These are phyloP conservation scores for Oncorhynchus kisutch DNA, from an alignment of 2,113 vertebrate genomes.

Conservation along the genomic window DNA sequence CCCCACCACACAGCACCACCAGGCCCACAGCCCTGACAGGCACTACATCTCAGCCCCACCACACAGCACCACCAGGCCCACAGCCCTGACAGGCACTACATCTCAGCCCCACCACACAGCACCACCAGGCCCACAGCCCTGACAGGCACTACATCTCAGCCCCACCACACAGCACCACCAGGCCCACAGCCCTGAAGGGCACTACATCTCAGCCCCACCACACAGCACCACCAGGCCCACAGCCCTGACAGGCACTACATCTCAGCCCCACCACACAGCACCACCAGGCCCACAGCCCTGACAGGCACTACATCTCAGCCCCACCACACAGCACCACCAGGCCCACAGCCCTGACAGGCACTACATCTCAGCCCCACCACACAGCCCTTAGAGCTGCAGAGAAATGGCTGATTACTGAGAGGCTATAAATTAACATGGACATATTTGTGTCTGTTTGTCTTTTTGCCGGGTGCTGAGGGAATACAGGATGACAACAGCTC, in stretches of 20 bases:
- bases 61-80: slow-evolving; percentile 18
- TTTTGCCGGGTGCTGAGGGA: slow-evolving; percentile 6
- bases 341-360: neutral
- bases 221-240: slow-evolving; percentile 14
- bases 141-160: too few relatives aligned
- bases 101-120: slow-evolving; percentile 5
- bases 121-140: slow-evolving; percentile 6
- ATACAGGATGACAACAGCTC: neutral
- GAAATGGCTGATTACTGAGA: slow-evolving; percentile 15
- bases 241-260: neutral
- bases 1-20: slow-evolving; percentile 16
- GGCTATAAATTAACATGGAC: slow-evolving; percentile 26
- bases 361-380: neutral
- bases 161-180: slow-evolving; percentile 21
- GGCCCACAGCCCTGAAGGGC: neutral
- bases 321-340: slow-evolving; percentile 21
- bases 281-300: slow-evolving; percentile 4
- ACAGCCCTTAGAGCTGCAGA: slow-evolving; percentile 3
- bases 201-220: neutral
- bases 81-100: neutral
- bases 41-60: neutral
- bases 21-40: neutral
- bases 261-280: slow-evolving; percentile 7
- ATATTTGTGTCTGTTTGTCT: slow-evolving; percentile 19
- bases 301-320: neutral